A percentile compares a stretch with the other conserved stretches of the same genome.
Evolutionary conservation across 2,797 vertebrate species (phyloP).

Genomic region (Xerus rutilus): DNA sequence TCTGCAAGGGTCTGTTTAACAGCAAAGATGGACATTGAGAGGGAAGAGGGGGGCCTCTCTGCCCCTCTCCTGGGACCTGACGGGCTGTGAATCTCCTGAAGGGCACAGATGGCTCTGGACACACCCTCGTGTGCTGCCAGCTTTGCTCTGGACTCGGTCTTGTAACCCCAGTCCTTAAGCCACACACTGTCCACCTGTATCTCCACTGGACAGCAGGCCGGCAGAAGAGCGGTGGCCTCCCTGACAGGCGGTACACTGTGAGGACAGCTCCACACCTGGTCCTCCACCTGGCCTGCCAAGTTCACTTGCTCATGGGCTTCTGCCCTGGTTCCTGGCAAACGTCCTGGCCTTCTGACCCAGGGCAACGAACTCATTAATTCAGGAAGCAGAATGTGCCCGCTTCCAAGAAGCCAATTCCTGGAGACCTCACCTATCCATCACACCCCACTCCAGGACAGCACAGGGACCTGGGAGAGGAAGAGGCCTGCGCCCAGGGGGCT

Average conservation of each 20-base stretch:
- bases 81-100: not conserved
- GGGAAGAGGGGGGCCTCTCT: not conserved
- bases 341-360: too few relatives aligned
- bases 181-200: not conserved
- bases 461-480: not conserved
- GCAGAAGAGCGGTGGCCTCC: too few relatives aligned
- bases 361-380: too few relatives aligned
- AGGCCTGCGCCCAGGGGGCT: not conserved
- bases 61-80: not conserved
- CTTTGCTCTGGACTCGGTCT: not conserved
- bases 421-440: not conserved
- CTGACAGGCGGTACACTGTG: too few relatives aligned
- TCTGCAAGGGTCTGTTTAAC: not conserved
- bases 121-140: accelerated
- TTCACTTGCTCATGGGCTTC: not conserved
- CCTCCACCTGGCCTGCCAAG: not conserved
- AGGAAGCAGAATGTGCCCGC: accelerated
- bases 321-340: not conserved
- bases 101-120: not conserved
- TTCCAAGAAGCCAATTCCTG: not conserved
- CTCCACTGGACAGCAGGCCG: not conserved
- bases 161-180: not conserved
- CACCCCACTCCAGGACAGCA: not conserved
- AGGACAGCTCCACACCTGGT: too few relatives aligned
- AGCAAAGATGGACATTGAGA: not conserved